A percentile compares a stretch with the other conserved stretches of the same genome.
These are phyloP conservation scores for Augochlora pura DNA, from an alignment of 1,140 invertebrate genomes.

Conservation along the genomic window DNA sequence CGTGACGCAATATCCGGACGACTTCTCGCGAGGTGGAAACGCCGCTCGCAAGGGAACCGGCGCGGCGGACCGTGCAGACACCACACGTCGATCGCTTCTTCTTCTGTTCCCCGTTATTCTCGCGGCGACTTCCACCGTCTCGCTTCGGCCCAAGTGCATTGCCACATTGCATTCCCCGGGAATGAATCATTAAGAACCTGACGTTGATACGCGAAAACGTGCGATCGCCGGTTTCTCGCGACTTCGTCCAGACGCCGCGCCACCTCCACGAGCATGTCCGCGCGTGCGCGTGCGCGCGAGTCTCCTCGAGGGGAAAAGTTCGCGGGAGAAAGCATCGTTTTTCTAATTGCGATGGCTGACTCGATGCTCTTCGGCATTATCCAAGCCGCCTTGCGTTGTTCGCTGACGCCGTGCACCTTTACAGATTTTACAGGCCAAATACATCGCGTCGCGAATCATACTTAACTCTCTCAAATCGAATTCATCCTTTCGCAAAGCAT, in stretches of 20 bases:
- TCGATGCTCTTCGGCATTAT: too few species aligned
- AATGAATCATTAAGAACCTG: conserved; percentile 73
- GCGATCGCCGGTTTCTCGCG: conserved; percentile 29
- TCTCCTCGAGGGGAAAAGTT: not conserved
- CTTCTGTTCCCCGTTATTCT: conserved; percentile 57
- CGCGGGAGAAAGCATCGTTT: conserved; percentile 28
- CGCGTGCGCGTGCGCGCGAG: not conserved
- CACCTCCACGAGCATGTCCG: too few species aligned
- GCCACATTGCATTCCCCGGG: conserved; percentile 74
- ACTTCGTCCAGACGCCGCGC: conserved; percentile 1
- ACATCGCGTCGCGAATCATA: too few species aligned
- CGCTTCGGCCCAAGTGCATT: conserved; percentile 59
- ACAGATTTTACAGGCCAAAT: too few species aligned
- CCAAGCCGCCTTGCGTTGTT: too few species aligned
- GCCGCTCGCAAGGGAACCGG: conserved; percentile 56
- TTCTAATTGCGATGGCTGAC: not conserved
- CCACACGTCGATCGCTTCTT: conserved; percentile 56
- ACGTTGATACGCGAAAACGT: conserved; percentile 63
- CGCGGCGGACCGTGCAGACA: conserved; percentile 65
- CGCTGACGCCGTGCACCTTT: too few species aligned
- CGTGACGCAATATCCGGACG: conserved; percentile 74
- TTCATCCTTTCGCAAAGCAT: too few species aligned
- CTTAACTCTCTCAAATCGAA: too few species aligned
- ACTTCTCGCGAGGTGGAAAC: conserved; percentile 59
- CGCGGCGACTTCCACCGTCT: conserved; percentile 53